Percentiles rank a stretch among this genome's conserved stretches.
Evolutionary conservation across 2,797 vertebrate species (phyloP).

Genomic region (Falco concolor): DNA sequence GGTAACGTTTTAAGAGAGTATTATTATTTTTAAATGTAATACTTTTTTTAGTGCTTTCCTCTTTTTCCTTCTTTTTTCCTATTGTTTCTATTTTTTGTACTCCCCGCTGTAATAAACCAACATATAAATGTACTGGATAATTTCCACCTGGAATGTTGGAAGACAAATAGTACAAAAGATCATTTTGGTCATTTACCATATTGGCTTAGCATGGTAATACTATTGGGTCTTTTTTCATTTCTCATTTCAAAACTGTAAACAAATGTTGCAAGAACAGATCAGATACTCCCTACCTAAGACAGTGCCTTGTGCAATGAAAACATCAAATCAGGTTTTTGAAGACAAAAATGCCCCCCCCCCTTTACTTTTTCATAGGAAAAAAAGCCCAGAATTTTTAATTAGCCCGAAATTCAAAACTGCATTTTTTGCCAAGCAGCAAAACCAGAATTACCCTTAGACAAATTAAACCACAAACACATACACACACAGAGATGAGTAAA

Average conservation of each 20-base stretch:
- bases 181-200: slow-evolving; percentile 69
- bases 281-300: background rate
- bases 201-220: slow-evolving; percentile 47
- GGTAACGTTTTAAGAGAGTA: background rate
- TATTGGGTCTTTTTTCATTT: background rate
- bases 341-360: slow-evolving; percentile 1
- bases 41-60: background rate
- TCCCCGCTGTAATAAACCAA: slow-evolving; percentile 67
- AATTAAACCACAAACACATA: slow-evolving; percentile 33
- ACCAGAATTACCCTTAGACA: slow-evolving; percentile 8
- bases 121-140: slow-evolving; percentile 57
- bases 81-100: background rate
- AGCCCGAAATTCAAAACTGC: slow-evolving; percentile 29
- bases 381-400: background rate
- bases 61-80: background rate
- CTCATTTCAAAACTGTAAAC: slow-evolving; percentile 27
- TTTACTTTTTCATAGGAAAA: slow-evolving; percentile 26
- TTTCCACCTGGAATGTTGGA: slow-evolving; percentile 69
- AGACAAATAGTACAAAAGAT: slow-evolving; percentile 67
- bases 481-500: slow-evolving; percentile 34
- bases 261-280: background rate
- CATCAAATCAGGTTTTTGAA: slow-evolving; percentile 37
- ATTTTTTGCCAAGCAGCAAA: slow-evolving; percentile 14
- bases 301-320: background rate
- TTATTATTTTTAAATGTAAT: background rate